Base-by-base conservation (phyloP, 2,797 vertebrate genomes). In the Cryptoblepharus egeriae region DNA sequence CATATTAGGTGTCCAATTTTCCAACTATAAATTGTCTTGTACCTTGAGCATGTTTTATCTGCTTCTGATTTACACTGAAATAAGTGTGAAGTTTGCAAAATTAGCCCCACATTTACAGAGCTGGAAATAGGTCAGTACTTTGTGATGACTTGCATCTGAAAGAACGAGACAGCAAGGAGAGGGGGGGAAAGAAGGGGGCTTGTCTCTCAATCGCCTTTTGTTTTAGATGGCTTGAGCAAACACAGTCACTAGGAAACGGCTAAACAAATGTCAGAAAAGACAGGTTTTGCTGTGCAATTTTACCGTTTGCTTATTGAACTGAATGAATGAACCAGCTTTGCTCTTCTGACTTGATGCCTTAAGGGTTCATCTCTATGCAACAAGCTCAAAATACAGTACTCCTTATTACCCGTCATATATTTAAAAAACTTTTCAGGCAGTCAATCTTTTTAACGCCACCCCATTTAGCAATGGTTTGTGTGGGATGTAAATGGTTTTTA, bases 181-280 rank as follows among this genome's bases (percentile, higher is more conserved):
- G 83, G 5, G 9, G 16, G 20, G 30, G 39, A 55, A 26, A 9
- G 2, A 16, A 24, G 39, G 35, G 15, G 78, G 70, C 13, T 80
- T 88, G 61, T 52, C 81, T 89, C 84, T 22, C 58, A 79, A 70
- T 72, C 67, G 58, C 77, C 37, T 84, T 90, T 88, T 75, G 35
- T 45, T 90, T 88, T 52, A 77, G 85, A 81, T 0, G 83, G 65
- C 37, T 85, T 84, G 79, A 64, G 70, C 63, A 88, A 87, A 67
- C 28, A 2, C 63, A 9, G 92, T 93, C 86, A 75, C 90, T 86
- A 88, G 81, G 89, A 94, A 92, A 91, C 89, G 91, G 87, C 90
- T 83, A 74, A 72, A 90, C 68, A 37, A 85, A 65, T 82, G 69
- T 79, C 86, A 88, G 88, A 89, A 90, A 89, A 84, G 80, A 90